A percentile compares a stretch with the other conserved stretches of the same genome.
These are phyloP conservation scores for Spilosoma lubricipeda DNA, from an alignment of 2,888 invertebrate genomes.

Conservation along the genomic window DNA sequence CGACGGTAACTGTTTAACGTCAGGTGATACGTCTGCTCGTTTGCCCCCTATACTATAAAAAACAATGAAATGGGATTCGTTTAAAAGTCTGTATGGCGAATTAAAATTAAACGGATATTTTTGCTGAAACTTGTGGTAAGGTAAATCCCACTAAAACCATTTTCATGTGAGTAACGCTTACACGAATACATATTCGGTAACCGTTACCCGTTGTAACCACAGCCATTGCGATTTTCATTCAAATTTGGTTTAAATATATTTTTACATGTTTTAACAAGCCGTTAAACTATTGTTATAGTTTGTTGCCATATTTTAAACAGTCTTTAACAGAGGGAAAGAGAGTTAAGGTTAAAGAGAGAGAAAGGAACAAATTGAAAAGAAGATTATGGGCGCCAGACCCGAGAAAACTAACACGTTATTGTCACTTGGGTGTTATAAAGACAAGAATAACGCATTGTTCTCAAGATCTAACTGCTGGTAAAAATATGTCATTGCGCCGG, in stretches of 20 bases:
- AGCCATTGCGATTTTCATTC: not conserved
- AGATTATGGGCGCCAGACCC: not conserved
- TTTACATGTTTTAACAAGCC: not conserved
- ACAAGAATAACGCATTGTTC: not conserved
- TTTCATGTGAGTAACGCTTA: too few relatives aligned
- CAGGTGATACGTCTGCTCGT: too few relatives aligned
- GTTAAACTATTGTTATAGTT: not conserved
- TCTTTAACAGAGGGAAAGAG: not conserved
- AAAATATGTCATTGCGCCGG: not conserved
- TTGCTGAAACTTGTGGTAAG: not conserved
- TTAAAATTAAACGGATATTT: not conserved
- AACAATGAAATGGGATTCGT: too few relatives aligned
- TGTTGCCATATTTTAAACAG: not conserved
- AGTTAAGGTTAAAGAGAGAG: not conserved
- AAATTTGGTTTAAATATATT: not conserved
- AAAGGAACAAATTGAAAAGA: not conserved
- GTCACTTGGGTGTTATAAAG: not conserved
- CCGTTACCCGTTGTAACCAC: not conserved
- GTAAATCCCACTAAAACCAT: not conserved
- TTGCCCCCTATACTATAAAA: too few relatives aligned
- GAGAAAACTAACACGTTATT: not conserved
- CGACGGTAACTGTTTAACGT: too few relatives aligned
- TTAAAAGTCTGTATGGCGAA: not conserved
- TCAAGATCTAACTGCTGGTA: not conserved
- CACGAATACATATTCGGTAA: not conserved